phyloP scores from a whole-genome alignment of 2,797 vertebrate genomes.

The Odontamblyopus rebecca region DNA sequence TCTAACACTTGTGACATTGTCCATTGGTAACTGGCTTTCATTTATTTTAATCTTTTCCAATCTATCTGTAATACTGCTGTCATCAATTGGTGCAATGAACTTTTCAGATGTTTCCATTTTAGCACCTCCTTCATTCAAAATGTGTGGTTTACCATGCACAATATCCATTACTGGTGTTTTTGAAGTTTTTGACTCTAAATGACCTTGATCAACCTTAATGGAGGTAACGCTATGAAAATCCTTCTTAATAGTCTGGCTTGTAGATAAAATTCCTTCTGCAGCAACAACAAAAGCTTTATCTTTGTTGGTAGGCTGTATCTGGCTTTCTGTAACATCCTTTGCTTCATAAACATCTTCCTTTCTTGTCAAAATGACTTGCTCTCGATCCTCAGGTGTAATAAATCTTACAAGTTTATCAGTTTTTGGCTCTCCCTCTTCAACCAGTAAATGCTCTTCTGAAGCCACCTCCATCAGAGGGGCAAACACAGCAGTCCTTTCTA shows the following conservation, averaged over 20 bases:
- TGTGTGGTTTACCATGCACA: conserved; percentile 4
- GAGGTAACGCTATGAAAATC: neutral
- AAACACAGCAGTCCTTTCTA: neutral
- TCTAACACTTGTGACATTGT: neutral
- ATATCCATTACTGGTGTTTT: conserved; percentile 9
- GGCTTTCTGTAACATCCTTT: neutral
- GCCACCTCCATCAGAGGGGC: conserved; percentile 30
- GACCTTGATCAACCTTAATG: neutral
- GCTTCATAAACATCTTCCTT: conserved; percentile 3
- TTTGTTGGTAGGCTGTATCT: neutral
- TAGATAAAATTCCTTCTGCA: conserved; percentile 9
- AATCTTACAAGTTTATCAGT: conserved; percentile 1
- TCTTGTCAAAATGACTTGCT: conserved; percentile 4
- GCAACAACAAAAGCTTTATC: neutral
- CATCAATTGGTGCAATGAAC: neutral
- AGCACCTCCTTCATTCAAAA: neutral
- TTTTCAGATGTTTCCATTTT: conserved; percentile 11
- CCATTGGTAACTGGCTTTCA: conserved; percentile 13
- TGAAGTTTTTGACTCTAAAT: conserved; percentile 21
- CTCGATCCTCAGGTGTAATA: neutral
- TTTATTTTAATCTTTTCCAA: neutral
- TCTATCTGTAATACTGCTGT: neutral
- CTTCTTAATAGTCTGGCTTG: conserved; percentile 12
- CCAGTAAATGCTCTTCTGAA: conserved; percentile 7
- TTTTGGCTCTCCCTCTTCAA: conserved; percentile 24